Base-by-base conservation (phyloP, 2,888 invertebrate genomes). In the Emmelina monodactyla region DNA sequence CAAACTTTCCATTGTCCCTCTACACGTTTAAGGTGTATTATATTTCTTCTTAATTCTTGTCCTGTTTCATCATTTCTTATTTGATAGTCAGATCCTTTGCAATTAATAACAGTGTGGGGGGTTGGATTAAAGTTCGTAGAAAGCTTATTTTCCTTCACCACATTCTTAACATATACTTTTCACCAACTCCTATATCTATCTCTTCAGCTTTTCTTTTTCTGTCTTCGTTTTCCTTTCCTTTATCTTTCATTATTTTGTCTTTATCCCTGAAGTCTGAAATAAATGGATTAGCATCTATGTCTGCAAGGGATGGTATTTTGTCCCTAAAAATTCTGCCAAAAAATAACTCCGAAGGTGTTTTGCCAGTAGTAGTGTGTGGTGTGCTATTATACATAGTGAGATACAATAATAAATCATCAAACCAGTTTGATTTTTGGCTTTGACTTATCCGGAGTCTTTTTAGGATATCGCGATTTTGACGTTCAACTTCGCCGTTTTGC, bases 401-500 rank as follows among this genome's bases (percentile, higher is more conserved):
- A 30, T 42, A 34, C 9, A 15, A 13, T 22, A 32, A 22, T 14
- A 32, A n/a, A 14, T 22, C 33, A 12, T 32, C 32, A n/a, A 19
- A 16, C 31, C 30, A 37, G 16, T 40, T 22, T 2, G 19, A 15
- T n/a, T 38, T 37, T 34, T 37, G 9, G 16, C 3, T 14, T 37
- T 43, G 37, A n/a, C 37, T 37, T 6, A 38, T 39, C 14, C 29
- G 22, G n/a, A 42, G 13, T 5, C 44, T 12, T 35, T 44, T 42
- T 22, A 42, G 14, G 3, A 42, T 42, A 14, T 38, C 37, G 1
- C 42, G 35, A 15, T 46, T 42, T 22, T 46, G 44, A 4, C 42
- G 32, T 14, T 45, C 43, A 3, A 46, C 45, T 25, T 44, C 43
- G 1, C 47, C 45, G 16, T 43, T 45, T 31, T 43, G 40, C 33